Evolutionary conservation across 1,140 invertebrate genomes (phyloP).

Genomic region (silkworm (Bombyx mori)): ASM3026992v2 NC_085118.1:3962501-3963000

Average conservation of each 20-base stretch:
- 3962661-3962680: too few relatives aligned
- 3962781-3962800: slow-evolving; percentile 27
- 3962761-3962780: slow-evolving; percentile 19
- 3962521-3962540: too few relatives aligned
- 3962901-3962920: slow-evolving; percentile 24
- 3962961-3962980: slow-evolving; percentile 19
- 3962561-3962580: too few relatives aligned
- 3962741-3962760: slow-evolving; percentile 15
- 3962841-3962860: slow-evolving; percentile 52
- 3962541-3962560: too few relatives aligned
- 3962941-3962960: slow-evolving; percentile 23
- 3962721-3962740: slow-evolving; percentile 10
- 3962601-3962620: too few relatives aligned
- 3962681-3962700: too few relatives aligned
- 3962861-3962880: slow-evolving; percentile 43
- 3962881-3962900: slow-evolving; percentile 51
- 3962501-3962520: too few relatives aligned
- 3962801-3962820: slow-evolving; percentile 33
- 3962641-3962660: too few relatives aligned
- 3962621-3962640: too few relatives aligned
- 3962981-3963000: slow-evolving; percentile 7
- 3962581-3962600: too few relatives aligned
- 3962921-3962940: slow-evolving; percentile 30
- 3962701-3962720: slow-evolving; percentile 7
- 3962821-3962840: slow-evolving; percentile 45